These are phyloP conservation scores for Mustelus asterias DNA, from an alignment of 2,113 vertebrate species.

Conservation along the genomic window DNA sequence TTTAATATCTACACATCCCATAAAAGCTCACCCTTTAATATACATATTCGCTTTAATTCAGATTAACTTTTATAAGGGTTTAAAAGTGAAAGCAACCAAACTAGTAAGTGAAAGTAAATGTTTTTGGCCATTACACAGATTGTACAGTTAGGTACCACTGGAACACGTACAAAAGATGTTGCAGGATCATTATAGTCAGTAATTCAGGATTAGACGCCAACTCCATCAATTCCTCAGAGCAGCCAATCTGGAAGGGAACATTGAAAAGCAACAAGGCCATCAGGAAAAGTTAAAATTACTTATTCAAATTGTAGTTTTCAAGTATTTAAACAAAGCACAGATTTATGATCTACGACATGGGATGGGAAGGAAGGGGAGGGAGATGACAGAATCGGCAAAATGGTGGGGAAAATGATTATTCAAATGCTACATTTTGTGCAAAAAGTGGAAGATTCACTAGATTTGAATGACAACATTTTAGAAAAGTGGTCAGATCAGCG, in stretches of 20 bases:
- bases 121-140: slow-evolving; percentile 18
- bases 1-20: not conserved
- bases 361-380: no score
- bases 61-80: not conserved
- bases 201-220: not conserved
- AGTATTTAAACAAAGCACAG: not conserved
- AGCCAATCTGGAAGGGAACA: slow-evolving; percentile 10
- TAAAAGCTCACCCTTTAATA: not conserved
- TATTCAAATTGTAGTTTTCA: not conserved
- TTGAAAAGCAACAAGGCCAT: not conserved
- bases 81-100: not conserved
- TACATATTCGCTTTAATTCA: not conserved
- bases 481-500: no score
- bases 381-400: no score
- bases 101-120: not conserved
- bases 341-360: not conserved
- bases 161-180: not conserved
- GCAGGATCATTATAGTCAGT: not conserved
- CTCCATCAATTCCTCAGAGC: slow-evolving; percentile 30
- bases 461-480: no score
- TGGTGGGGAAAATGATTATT: no score
- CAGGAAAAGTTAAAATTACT: not conserved
- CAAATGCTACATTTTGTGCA: no score
- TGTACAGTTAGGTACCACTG: not conserved
- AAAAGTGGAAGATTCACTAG: no score